A percentile compares a stretch with the other conserved stretches of the same genome.
Evolutionary conservation across 2,888 invertebrate species (phyloP).

Genomic region (Bellardia pandia): DNA sequence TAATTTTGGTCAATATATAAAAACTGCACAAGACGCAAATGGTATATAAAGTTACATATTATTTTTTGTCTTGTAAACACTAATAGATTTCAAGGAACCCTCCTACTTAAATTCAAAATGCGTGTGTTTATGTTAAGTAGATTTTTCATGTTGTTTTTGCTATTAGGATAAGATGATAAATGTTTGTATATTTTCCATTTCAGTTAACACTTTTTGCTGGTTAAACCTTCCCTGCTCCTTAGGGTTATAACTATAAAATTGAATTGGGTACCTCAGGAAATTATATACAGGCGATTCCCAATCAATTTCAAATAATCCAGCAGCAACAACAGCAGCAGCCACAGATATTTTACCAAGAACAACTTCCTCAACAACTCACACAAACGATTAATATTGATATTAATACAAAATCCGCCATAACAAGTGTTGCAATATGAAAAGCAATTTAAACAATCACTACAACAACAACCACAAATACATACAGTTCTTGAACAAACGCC

Average conservation of each 20-base stretch:
- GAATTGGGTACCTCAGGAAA: constrained; percentile 8
- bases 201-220: constrained; percentile 58
- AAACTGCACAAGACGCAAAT: constrained; percentile 71
- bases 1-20: constrained; percentile 72
- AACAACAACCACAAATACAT: constrained; percentile 27
- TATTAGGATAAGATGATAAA: constrained; percentile 3
- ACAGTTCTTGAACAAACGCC: background rate
- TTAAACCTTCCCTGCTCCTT: constrained; percentile 60
- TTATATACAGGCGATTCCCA: constrained; percentile 25
- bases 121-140: constrained; percentile 70
- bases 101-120: constrained; percentile 54
- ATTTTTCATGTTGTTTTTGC: background rate
- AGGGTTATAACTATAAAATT: constrained; percentile 72
- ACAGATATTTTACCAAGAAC: constrained; percentile 5
- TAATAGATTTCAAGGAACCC: constrained; percentile 30
- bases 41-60: constrained; percentile 73
- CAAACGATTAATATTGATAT: background rate
- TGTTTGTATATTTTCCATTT: background rate
- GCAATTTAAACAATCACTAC: background rate
- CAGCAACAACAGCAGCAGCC: constrained; percentile 14
- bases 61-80: constrained; percentile 72
- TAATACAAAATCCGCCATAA: constrained; percentile 43
- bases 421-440: constrained; percentile 35
- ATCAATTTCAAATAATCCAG: constrained; percentile 31
- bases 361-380: constrained; percentile 46